A percentile compares a stretch with the other conserved stretches of the same genome.
Conservation (phyloP, 2,113 vertebrate species). For the Phoxinus phoxinus region DNA sequence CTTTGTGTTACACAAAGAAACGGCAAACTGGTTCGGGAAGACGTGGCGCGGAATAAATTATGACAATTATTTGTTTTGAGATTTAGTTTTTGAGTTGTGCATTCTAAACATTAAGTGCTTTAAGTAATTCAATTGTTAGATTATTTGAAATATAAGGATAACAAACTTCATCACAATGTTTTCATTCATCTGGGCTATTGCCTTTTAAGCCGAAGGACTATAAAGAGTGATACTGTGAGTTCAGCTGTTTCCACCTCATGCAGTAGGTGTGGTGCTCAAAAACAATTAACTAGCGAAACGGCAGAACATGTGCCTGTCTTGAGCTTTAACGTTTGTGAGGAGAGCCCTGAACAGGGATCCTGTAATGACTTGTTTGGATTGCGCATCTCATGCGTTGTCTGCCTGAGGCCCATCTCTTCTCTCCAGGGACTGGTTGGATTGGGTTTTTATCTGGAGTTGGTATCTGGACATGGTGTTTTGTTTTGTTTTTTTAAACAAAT, state of each 20-base stretch:
- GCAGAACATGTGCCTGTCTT: neutral
- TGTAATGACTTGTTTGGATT: slow-evolving; percentile 55
- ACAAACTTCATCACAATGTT: neutral
- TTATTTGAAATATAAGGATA: neutral
- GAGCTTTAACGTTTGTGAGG: slow-evolving; percentile 28
- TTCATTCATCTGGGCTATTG: neutral
- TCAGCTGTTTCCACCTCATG: neutral
- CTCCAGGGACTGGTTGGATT: slow-evolving; percentile 45
- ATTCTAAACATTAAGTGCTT: neutral
- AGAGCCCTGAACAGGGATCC: slow-evolving; percentile 43
- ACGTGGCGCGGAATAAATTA: neutral
- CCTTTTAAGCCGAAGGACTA: neutral
- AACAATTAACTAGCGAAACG: slow-evolving; percentile 31
- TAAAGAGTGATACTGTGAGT: slow-evolving; percentile 20
- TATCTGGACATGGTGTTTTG: slow-evolving; percentile 33
- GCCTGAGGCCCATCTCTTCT: slow-evolving; percentile 39
- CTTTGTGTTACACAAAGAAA: neutral
- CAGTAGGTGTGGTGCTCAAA: neutral
- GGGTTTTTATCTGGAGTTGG: slow-evolving; percentile 44
- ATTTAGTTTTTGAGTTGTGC: neutral
- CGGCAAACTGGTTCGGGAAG: neutral
- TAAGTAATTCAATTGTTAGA: neutral
- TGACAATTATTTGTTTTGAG: neutral
- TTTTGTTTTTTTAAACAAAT: neutral
- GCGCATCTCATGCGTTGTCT: slow-evolving; percentile 11